phyloP scores from a whole-genome alignment of 2,113 vertebrate genomes.

The Myiozetetes cayanensis region DNA sequence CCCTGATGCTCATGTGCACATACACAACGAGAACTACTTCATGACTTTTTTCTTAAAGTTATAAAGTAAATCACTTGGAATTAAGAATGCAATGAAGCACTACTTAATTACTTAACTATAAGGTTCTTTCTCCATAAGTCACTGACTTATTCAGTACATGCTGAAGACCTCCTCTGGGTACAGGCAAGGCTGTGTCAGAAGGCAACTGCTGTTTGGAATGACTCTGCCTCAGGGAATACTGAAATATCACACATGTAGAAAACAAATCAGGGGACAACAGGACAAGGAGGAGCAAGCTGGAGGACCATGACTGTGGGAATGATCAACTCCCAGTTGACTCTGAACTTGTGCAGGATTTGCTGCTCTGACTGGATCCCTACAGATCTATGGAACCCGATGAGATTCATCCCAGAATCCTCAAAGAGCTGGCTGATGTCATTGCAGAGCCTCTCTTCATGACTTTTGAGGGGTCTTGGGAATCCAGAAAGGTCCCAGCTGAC shows the following conservation, averaged over 20 bases:
- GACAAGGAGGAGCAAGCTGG: neutral
- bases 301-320: neutral
- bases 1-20: accelerated
- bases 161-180: neutral
- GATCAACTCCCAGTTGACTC: accelerated
- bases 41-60: neutral
- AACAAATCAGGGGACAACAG: neutral
- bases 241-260: neutral
- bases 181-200: neutral
- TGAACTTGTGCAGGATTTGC: neutral
- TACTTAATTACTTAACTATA: neutral
- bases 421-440: no score
- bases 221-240: neutral
- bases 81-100: neutral
- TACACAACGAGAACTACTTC: neutral
- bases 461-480: no score
- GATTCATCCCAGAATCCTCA: no score
- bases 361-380: neutral
- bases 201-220: neutral
- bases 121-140: neutral
- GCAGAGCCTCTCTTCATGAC: no score
- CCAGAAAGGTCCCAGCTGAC: no score
- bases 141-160: neutral
- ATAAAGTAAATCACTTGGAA: neutral
- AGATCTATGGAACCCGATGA: no score